Conservation (phyloP, 2,888 invertebrate species). For the Rhagonycha lutea region DNA sequence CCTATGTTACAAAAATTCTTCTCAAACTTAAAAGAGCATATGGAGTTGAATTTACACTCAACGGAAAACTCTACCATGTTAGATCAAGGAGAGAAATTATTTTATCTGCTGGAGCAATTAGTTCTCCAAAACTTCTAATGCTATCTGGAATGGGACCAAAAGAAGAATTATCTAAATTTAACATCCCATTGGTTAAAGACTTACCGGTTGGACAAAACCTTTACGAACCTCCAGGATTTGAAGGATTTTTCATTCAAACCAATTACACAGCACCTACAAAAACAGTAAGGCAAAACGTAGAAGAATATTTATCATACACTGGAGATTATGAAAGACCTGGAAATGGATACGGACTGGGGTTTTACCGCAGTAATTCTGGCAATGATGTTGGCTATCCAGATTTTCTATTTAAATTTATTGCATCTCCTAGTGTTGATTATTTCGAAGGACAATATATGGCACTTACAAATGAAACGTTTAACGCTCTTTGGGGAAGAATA, state of each 20-base stretch:
- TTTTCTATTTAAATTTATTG: slow-evolving; percentile 64
- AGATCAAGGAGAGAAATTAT: not conserved
- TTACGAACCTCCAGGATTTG: not conserved
- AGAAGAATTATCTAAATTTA: not conserved
- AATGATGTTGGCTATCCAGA: slow-evolving; percentile 64
- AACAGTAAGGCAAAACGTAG: not conserved
- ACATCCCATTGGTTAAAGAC: not conserved
- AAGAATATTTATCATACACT: slow-evolving; percentile 34
- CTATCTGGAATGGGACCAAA: not conserved
- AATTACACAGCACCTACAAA: not conserved
- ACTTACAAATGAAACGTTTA: slow-evolving; percentile 40
- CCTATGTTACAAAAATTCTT: slow-evolving; percentile 62
- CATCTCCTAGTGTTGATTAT: slow-evolving; percentile 59
- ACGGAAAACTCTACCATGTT: slow-evolving; percentile 4
- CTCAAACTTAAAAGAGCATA: slow-evolving; percentile 56
- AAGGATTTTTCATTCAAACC: not conserved
- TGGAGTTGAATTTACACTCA: slow-evolving; percentile 54
- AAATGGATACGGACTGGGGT: slow-evolving; percentile 66
- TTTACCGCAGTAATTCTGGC: slow-evolving; percentile 63
- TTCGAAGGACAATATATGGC: slow-evolving; percentile 25
- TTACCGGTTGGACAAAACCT: not conserved
- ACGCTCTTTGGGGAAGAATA: not conserved
- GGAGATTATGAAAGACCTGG: slow-evolving; percentile 58
- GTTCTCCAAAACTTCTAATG: not conserved
- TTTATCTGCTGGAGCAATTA: not conserved